Percentiles rank a stretch among this genome's conserved stretches.
Evolutionary conservation across 2,888 invertebrate species (phyloP).

Genomic region (Drosophila subsilvestris): DNA sequence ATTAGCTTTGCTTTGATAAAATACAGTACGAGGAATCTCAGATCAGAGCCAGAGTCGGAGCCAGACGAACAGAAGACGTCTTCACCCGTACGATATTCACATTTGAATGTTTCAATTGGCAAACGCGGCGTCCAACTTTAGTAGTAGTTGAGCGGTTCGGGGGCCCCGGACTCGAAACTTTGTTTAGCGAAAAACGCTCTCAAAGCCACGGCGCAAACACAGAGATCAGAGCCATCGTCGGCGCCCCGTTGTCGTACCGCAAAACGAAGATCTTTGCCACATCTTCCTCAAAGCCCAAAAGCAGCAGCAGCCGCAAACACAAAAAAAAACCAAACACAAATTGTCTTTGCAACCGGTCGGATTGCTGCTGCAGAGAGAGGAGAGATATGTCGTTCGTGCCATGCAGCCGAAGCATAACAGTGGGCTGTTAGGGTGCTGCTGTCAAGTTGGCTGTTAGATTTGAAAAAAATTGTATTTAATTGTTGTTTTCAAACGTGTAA

Average conservation of each 20-base stretch:
- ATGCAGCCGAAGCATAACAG: constrained; percentile 24
- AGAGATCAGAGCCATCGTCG: constrained; percentile 22
- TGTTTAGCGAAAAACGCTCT: constrained; percentile 42
- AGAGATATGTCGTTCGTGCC: constrained; percentile 14
- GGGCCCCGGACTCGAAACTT: constrained; percentile 63
- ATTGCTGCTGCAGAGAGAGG: constrained; percentile 25
- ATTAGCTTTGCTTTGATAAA: constrained; percentile 13
- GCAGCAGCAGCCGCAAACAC: constrained; percentile 35
- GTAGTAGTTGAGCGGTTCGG: constrained; percentile 55
- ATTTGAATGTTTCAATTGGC: constrained; percentile 84
- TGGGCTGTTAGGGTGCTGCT: constrained; percentile 33
- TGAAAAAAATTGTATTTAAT: not conserved
- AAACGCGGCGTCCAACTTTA: constrained; percentile 84
- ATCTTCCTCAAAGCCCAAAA: constrained; percentile 67
- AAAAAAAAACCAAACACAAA: constrained; percentile 40
- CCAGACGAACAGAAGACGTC: constrained; percentile 81
- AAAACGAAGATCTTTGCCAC: constrained; percentile 57
- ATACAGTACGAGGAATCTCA: constrained; percentile 29
- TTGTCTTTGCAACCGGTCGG: constrained; percentile 65
- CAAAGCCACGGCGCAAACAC: constrained; percentile 33
- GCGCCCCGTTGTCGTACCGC: constrained; percentile 36
- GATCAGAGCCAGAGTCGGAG: constrained; percentile 52
- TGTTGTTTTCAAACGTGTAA: not conserved
- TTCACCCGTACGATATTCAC: constrained; percentile 84
- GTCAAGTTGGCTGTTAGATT: not conserved